phyloP scores from a whole-genome alignment of 1,140 invertebrate species.

The Papilio machaon region DNA sequence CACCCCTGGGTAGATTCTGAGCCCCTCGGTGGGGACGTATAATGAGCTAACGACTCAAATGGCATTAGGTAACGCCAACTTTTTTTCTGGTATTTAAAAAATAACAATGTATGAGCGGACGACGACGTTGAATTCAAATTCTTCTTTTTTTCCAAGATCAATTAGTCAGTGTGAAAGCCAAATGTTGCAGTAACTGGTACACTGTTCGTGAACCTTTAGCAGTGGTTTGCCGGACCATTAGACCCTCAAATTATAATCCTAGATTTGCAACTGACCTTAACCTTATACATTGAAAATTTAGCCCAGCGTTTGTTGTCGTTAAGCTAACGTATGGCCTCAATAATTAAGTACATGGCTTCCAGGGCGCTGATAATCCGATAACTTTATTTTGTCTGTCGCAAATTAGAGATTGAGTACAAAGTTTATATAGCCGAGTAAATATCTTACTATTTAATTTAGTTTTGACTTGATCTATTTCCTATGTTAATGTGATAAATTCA shows the following conservation, averaged over 20 bases:
- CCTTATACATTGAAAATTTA: neutral
- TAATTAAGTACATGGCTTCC: neutral
- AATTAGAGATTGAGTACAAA: neutral
- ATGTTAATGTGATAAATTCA: neutral
- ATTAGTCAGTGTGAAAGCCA: neutral
- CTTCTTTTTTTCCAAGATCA: neutral
- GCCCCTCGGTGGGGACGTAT: too few species aligned
- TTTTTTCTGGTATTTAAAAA: too few species aligned
- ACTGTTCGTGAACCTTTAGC: too few species aligned
- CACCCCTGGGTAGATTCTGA: too few species aligned
- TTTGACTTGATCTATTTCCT: neutral
- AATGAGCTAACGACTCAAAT: too few species aligned
- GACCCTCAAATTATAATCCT: neutral
- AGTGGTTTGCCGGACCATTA: neutral
- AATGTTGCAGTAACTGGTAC: too few species aligned
- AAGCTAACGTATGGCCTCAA: neutral
- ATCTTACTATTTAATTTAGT: neutral
- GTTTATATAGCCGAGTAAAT: neutral
- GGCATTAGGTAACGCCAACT: too few species aligned
- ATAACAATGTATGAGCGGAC: too few species aligned
- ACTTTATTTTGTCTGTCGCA: neutral
- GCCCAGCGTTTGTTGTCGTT: neutral
- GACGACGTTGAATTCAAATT: neutral
- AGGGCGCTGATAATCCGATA: neutral
- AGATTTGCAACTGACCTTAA: neutral